A percentile compares a stretch with the other conserved stretches of the same genome.
These are phyloP conservation scores for Abrostola tripartita DNA, from an alignment of 2,888 invertebrate genomes.

Conservation along the genomic window DNA sequence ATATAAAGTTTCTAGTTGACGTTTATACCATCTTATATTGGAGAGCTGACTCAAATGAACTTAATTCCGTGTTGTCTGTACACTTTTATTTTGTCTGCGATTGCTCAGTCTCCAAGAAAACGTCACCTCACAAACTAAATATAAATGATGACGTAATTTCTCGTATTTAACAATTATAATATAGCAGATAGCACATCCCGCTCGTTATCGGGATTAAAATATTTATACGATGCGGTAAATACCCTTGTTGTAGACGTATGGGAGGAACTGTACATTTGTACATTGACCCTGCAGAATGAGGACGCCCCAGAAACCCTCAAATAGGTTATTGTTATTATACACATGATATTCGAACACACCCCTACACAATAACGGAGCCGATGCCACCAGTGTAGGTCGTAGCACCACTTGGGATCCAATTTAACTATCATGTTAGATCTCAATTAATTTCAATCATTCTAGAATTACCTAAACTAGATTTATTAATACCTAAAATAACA, in stretches of 20 bases:
- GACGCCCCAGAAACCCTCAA: conserved; percentile 67
- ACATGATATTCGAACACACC: conserved; percentile 67
- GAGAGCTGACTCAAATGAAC: conserved; percentile 54
- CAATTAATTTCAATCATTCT: conserved; percentile 18
- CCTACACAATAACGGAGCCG: conserved; percentile 43
- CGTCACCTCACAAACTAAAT: conserved; percentile 34
- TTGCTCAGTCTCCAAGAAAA: conserved; percentile 53
- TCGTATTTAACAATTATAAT: conserved; percentile 9
- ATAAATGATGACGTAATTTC: conserved; percentile 29
- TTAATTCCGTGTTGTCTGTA: conserved; percentile 43
- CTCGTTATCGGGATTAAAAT: conserved; percentile 22
- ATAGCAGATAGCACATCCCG: conserved; percentile 18
- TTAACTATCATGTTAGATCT: conserved; percentile 8
- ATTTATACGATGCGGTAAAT: conserved; percentile 33
- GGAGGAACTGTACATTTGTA: conserved; percentile 61
- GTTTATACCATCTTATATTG: conserved; percentile 36
- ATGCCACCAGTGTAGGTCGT: conserved; percentile 46
- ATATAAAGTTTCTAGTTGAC: conserved; percentile 34
- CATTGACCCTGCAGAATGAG: conserved; percentile 65
- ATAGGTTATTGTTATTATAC: conserved; percentile 63
- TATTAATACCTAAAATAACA: conserved; percentile 22
- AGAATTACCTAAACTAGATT: conserved; percentile 15
- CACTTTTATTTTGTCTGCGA: conserved; percentile 57
- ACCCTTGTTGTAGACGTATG: conserved; percentile 52
- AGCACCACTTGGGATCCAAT: conserved; percentile 42